phyloP scores from a whole-genome alignment of 2,113 vertebrate species.

The Silurus asotus region DNA sequence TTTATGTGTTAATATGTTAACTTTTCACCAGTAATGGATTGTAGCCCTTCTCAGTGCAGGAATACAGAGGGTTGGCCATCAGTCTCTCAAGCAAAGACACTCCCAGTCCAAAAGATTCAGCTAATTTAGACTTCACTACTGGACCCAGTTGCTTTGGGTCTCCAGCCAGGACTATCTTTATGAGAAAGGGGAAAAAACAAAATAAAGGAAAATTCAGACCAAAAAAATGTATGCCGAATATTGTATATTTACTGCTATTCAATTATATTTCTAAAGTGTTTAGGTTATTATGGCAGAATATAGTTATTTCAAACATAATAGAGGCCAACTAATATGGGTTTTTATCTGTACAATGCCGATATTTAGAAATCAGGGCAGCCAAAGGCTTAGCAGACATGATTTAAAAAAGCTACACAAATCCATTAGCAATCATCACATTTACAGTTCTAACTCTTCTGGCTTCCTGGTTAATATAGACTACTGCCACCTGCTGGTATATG shows the following conservation, averaged over 20 bases:
- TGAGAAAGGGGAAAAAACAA: not conserved
- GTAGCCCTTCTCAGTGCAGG: conserved; percentile 80
- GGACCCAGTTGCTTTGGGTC: conserved; percentile 94
- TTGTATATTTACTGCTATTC: not conserved
- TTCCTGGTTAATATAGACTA: no score
- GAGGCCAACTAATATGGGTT: no score
- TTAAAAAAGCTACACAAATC: no score
- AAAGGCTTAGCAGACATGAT: no score
- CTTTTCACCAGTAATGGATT: conserved; percentile 87
- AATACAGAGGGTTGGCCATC: conserved; percentile 78
- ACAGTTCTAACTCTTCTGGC: no score
- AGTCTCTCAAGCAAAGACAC: conserved; percentile 87
- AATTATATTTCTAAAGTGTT: no score
- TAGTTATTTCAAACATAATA: not conserved
- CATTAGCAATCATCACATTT: no score
- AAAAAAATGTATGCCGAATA: not conserved
- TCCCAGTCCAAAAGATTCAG: conserved; percentile 81
- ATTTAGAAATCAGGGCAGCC: no score
- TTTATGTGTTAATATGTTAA: not conserved
- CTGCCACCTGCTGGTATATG: no score
- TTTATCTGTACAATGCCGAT: no score
- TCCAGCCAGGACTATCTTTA: conserved; percentile 86
- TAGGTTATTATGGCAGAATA: not conserved
- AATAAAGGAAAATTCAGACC: not conserved
- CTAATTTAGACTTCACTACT: conserved; percentile 83